Conservation (phyloP, 2,113 vertebrate species). For the Dicentrarchus labrax region DNA sequence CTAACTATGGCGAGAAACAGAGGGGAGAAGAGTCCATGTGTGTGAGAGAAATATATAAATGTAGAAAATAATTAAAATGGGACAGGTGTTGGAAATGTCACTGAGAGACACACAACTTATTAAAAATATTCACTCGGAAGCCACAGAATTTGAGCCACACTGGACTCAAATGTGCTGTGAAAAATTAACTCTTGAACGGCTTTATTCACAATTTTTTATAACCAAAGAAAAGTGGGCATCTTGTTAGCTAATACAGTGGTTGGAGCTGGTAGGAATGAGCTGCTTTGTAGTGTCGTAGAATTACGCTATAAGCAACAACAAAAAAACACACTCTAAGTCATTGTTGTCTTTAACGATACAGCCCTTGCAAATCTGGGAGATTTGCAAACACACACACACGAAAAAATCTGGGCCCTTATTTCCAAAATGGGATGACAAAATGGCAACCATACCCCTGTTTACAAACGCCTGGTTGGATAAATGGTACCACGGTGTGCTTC, state of each 20-base stretch:
- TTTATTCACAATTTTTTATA: background rate
- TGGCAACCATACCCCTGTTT: conserved; percentile 52
- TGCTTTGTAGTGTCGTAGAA: background rate
- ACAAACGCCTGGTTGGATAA: conserved; percentile 44
- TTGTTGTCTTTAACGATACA: background rate
- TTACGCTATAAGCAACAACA: background rate
- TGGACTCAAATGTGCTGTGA: background rate
- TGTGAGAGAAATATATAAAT: conserved; percentile 30
- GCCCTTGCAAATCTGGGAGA: background rate
- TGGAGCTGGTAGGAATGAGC: background rate
- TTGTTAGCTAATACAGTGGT: too few relatives aligned
- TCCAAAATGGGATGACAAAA: conserved; percentile 51
- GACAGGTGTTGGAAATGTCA: conserved; percentile 11
- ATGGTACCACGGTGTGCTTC: conserved; percentile 6
- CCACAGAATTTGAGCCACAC: conserved; percentile 1
- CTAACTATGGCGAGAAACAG: conserved; percentile 17
- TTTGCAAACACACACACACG: background rate
- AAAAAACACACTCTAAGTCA: background rate
- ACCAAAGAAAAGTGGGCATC: background rate
- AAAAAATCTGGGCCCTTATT: conserved; percentile 8
- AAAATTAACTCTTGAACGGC: background rate
- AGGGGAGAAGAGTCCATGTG: conserved; percentile 23
- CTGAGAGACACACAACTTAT: background rate
- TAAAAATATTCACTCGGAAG: background rate
- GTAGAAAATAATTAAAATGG: conserved; percentile 1